phyloP scores from a whole-genome alignment of 2,797 vertebrate genomes.

The Lophius americanus region DNA sequence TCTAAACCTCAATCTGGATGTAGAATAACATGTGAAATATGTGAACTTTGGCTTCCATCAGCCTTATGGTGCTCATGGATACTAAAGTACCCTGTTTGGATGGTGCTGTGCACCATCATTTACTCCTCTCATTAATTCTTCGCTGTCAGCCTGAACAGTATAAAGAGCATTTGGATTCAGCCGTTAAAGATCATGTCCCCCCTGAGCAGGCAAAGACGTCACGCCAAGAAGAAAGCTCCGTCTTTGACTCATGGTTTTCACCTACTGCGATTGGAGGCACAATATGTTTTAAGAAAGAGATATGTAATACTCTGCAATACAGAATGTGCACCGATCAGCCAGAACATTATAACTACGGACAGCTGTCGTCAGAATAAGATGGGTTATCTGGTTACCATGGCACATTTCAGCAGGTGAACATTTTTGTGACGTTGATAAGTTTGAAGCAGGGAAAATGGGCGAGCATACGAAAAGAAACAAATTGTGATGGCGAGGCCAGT shows the following conservation, averaged over 20 bases:
- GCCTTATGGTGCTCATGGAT: background rate
- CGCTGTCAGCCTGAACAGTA: constrained; percentile 33
- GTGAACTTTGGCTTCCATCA: constrained; percentile 6
- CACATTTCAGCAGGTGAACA: too few relatives aligned
- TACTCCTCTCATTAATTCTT: constrained; percentile 23
- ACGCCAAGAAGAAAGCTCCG: constrained; percentile 10
- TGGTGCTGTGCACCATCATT: constrained; percentile 13
- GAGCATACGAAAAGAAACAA: too few relatives aligned
- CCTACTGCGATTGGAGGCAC: constrained; percentile 3
- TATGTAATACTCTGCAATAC: too few relatives aligned
- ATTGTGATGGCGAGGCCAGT: too few relatives aligned
- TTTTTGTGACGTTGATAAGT: too few relatives aligned
- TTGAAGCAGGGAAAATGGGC: too few relatives aligned
- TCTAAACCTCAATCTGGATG: constrained; percentile 19
- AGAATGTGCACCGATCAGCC: too few relatives aligned
- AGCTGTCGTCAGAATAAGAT: too few relatives aligned
- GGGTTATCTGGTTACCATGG: too few relatives aligned
- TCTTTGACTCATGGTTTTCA: constrained; percentile 44
- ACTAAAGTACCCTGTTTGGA: constrained; percentile 13
- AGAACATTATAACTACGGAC: too few relatives aligned
- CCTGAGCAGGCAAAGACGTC: constrained; percentile 37
- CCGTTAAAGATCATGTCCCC: constrained; percentile 45
- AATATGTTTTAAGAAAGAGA: background rate
- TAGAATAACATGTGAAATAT: constrained; percentile 11
- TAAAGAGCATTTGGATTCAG: constrained; percentile 40